phyloP scores from a whole-genome alignment of 2,797 vertebrate genomes.

The Phataginus tricuspis region DNA sequence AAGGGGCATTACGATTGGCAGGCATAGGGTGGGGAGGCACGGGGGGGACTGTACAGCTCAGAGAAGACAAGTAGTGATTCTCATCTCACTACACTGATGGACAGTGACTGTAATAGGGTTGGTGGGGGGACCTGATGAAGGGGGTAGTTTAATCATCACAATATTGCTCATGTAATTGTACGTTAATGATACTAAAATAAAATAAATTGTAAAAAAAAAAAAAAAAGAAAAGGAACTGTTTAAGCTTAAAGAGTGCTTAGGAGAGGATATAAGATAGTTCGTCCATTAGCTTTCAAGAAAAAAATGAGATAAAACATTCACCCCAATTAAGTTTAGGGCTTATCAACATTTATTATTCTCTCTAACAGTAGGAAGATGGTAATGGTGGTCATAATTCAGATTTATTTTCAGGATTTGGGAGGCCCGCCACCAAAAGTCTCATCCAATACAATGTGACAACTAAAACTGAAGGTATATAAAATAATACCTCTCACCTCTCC shows the following conservation, averaged over 20 bases:
- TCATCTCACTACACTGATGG: too few relatives aligned
- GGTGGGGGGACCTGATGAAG: too few relatives aligned
- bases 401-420: constrained; percentile 69
- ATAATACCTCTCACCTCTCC: background rate
- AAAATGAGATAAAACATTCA: constrained; percentile 60
- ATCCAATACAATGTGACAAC: constrained; percentile 24
- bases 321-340: constrained; percentile 58
- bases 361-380: constrained; percentile 35
- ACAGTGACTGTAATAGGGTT: too few relatives aligned
- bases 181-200: too few relatives aligned
- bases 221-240: background rate
- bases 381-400: constrained; percentile 66
- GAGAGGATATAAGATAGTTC: background rate
- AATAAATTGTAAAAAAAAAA: too few relatives aligned
- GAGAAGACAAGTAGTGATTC: too few relatives aligned
- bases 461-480: constrained; percentile 56
- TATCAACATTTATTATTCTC: constrained; percentile 68
- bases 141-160: too few relatives aligned
- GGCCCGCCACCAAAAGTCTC: constrained; percentile 45
- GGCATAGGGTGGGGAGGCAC: too few relatives aligned
- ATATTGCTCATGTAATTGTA: too few relatives aligned
- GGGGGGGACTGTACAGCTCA: too few relatives aligned
- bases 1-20: too few relatives aligned
- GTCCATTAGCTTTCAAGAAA: constrained; percentile 33
- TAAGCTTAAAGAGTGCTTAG: background rate